These are phyloP conservation scores for Tenthredo notha DNA, from an alignment of 2,888 invertebrate species.

Conservation along the genomic window DNA sequence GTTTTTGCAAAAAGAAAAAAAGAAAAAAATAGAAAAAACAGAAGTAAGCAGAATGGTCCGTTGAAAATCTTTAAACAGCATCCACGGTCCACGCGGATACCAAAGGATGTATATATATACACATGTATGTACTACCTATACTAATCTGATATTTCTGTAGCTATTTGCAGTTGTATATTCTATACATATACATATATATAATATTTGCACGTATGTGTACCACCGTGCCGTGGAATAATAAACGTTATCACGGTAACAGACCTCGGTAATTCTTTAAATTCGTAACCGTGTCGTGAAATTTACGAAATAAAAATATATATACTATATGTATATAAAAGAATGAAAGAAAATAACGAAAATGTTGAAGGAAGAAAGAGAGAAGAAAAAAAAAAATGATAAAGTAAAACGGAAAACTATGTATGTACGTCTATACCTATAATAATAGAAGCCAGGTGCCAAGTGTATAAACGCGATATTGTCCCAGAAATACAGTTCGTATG, in stretches of 20 bases:
- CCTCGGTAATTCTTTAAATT: conserved; percentile 15
- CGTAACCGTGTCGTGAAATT: not conserved
- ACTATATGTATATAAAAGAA: not conserved
- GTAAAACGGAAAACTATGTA: not conserved
- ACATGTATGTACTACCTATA: not conserved
- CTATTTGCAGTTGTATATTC: not conserved
- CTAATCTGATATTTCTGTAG: not conserved
- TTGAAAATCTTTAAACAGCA: not conserved
- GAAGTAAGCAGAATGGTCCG: not conserved
- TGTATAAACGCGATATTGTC: conserved; percentile 23
- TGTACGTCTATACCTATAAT: not conserved
- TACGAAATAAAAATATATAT: not conserved
- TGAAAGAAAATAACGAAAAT: not conserved
- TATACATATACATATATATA: not conserved
- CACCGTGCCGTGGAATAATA: not conserved
- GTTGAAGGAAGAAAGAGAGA: not conserved
- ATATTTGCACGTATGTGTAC: not conserved
- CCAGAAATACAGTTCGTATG: conserved; percentile 17
- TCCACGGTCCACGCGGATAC: not conserved
- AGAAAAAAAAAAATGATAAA: not conserved
- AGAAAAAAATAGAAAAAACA: too few relatives aligned
- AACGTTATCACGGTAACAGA: conserved; percentile 5
- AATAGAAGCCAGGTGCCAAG: conserved; percentile 11
- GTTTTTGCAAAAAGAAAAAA: not conserved
- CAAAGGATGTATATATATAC: not conserved